Base-by-base conservation (phyloP, 2,888 invertebrate genomes). In the Hypomecis atomaria region DNA sequence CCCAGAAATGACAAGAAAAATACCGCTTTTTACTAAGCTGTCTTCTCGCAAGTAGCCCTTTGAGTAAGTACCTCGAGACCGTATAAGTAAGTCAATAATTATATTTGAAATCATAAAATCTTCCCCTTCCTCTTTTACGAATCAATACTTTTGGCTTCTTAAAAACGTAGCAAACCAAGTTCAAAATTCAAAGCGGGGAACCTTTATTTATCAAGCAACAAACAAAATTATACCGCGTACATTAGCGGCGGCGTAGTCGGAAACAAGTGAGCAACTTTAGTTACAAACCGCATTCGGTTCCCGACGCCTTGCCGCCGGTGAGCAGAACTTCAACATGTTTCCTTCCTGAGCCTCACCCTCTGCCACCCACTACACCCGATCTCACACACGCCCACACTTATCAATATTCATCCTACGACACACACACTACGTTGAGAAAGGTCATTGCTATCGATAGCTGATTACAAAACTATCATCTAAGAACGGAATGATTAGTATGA, bases 281-380 rank as follows among this genome's bases (percentile, higher is more conserved):
- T 80, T 81, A 88, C 90, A 77, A 84, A 90, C 90, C 91, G 89
- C 89, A 87, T 85, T 93, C 75, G 90, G 83, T 73, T 90, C 90
- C 77, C 93, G 90, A 76, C 94, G 90, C 80, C 90, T 89, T 70
- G 93, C 89, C 75, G 92, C 92, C 77, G 94, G 94, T 75, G 94
- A 94, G 78, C 94, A 94, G 81, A 94, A 94, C 92, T 94, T 94
- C 85, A 94, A 86, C 94, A 94, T 94, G 82, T 76, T 87, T 84
- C 84, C 85, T 82, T 84, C 82, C 85, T 75, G 76, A 71, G 72
- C 71, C 69, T 67, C 72, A 76, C 71, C 72, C 78, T 76, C 66
- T 64, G 75, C 72, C 77, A 65, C 77, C 69, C 70, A 66, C 78
- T 65, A 71, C 61, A 66, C 65, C 71, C 70, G 62, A 74, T 72